Evolutionary conservation across 2,888 invertebrate species (phyloP), one percentile per base, ranked within the genome.

Genomic region (Mythimna loreyi): DNA sequence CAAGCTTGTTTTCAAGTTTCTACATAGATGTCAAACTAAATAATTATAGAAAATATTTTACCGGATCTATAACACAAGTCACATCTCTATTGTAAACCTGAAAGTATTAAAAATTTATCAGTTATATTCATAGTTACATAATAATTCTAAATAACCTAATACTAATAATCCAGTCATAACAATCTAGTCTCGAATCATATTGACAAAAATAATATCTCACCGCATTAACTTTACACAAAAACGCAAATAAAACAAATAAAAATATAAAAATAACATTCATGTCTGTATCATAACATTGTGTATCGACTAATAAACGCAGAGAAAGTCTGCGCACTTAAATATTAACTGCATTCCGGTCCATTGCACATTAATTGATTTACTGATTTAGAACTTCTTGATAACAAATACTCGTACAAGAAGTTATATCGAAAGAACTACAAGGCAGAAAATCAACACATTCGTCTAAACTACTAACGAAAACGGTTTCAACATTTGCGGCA

Each of bases 51-150:
- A 28, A 28, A 53, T 8, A 30, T 67, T 50, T 81, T 92, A 94
- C 94, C 94, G 89, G 62, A 73, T 94, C 92, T 61, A 92, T 86
- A 62, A 92, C 67, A 82, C 95, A 95, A 67, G 89, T 76, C 50
- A 94, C 90, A 80, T 93, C 92, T 73, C 91, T 93, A 76, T 91
- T 94, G 81, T 92, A 94, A 61, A 75, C 75, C 94, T 94, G 93
- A 71, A 92, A 93, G 80, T 23, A 36, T 36, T 33, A 16, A 13
- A 58, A 13, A 36, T 21, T 36, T 3, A 0, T 69, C 21, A 36
- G 16, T 28, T 9, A 30, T 19, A 36, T 36, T 13, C 2, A 3
- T 36, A 4, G 36, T 36, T 36, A 36, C 3, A 13, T 13, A 36
- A 36, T 13, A 36, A 36, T 36, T 36, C 36, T 1, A 36, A 36